A percentile compares a stretch with the other conserved stretches of the same genome.
These are phyloP conservation scores for Drosophila bocki DNA, from an alignment of 1,140 invertebrate species.

Conservation along the genomic window DNA sequence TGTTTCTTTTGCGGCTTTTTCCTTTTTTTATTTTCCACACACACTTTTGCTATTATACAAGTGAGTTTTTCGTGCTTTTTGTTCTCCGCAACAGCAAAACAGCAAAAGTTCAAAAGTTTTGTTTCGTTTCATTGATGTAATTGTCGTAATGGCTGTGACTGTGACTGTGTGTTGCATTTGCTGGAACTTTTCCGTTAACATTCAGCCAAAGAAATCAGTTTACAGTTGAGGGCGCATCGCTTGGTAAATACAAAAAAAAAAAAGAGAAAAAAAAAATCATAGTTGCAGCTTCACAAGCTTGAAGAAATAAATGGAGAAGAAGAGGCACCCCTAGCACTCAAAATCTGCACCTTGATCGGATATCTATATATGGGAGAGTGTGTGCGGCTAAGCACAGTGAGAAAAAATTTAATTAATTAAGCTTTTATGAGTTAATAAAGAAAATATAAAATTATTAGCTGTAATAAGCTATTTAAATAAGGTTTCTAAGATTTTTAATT, in stretches of 20 bases:
- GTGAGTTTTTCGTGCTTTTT: conserved; percentile 43
- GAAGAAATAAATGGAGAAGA: conserved; percentile 11
- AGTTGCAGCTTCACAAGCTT: conserved; percentile 37
- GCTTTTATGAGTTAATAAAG: background rate
- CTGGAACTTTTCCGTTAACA: conserved; percentile 57
- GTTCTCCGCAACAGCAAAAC: conserved; percentile 21
- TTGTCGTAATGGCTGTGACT: conserved; percentile 46
- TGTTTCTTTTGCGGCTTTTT: conserved; percentile 29
- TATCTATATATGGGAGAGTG: background rate
- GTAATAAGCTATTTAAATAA: too few relatives aligned
- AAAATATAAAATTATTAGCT: background rate
- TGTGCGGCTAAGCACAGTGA: conserved; percentile 26
- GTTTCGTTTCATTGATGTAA: conserved; percentile 54
- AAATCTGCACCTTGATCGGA: conserved; percentile 40
- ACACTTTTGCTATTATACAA: conserved; percentile 44
- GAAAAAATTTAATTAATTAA: background rate
- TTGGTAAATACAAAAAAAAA: conserved; percentile 27
- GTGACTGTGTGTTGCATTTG: conserved; percentile 24
- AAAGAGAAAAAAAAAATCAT: conserved; percentile 6
- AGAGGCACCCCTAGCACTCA: conserved; percentile 7
- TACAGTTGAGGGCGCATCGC: conserved; percentile 32
- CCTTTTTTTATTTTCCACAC: conserved; percentile 38
- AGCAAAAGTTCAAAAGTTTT: conserved; percentile 53
- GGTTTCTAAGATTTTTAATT: background rate
- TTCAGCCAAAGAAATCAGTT: conserved; percentile 32